A percentile compares a stretch with the other conserved stretches of the same genome.
Conservation (phyloP, 2,797 vertebrate genomes). For the Mormyrus proboscirostris region DNA sequence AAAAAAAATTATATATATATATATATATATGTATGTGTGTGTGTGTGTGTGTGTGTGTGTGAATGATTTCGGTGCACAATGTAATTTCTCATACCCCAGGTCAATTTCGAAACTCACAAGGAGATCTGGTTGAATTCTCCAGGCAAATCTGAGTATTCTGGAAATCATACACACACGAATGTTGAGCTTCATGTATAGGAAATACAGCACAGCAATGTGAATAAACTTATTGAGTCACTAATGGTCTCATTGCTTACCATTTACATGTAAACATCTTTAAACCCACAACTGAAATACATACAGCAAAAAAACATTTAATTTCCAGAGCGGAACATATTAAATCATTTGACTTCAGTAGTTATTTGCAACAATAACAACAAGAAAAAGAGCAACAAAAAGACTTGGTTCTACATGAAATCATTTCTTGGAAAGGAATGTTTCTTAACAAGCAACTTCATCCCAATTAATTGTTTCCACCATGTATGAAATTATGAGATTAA, state of each 20-base stretch:
- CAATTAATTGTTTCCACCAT: background rate
- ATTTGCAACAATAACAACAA: background rate
- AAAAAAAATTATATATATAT: background rate
- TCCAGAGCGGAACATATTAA: background rate
- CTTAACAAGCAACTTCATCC: background rate
- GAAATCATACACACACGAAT: background rate
- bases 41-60: background rate
- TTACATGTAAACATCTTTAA: constrained; percentile 2
- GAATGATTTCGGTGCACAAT: background rate
- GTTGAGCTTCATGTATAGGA: background rate
- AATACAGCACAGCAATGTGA: background rate
- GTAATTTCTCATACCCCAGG: background rate
- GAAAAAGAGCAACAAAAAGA: background rate
- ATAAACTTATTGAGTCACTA: background rate
- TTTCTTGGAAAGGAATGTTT: background rate
- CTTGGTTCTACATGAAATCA: background rate
- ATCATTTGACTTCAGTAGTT: constrained; percentile 2
- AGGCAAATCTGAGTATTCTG: background rate
- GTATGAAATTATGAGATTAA: constrained; percentile 10
- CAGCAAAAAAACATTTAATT: background rate
- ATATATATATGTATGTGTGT: background rate
- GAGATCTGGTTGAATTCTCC: background rate
- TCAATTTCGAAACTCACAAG: background rate
- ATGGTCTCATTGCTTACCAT: background rate
- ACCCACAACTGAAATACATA: background rate